These are phyloP conservation scores for Trachymyrmex septentrionalis DNA, from an alignment of 1,140 invertebrate genomes.

Conservation along the genomic window DNA sequence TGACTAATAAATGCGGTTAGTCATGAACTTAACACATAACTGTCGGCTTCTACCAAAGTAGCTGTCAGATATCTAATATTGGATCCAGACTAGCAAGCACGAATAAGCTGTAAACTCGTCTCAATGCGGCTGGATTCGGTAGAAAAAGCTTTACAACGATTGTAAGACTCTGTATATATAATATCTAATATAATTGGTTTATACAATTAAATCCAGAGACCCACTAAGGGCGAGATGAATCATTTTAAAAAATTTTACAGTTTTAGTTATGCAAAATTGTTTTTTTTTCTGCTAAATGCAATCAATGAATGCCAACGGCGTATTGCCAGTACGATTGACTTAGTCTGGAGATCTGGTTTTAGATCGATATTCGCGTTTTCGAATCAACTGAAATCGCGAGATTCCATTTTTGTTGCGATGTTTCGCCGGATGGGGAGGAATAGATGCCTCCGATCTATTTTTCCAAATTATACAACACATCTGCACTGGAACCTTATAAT, in stretches of 20 bases:
- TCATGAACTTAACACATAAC: conserved; percentile 38
- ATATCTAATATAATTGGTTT: no score
- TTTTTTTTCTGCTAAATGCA: no score
- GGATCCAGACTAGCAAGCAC: not conserved
- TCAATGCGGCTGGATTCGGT: not conserved
- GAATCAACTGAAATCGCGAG: not conserved
- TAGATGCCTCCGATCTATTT: no score
- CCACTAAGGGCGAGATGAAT: no score
- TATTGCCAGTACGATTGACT: not conserved
- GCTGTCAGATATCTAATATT: not conserved
- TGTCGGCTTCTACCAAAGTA: not conserved
- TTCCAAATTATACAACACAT: no score
- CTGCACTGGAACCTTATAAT: no score
- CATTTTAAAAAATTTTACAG: no score
- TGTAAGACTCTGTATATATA: no score
- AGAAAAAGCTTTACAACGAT: no score
- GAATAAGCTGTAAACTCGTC: not conserved
- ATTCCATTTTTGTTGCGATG: not conserved
- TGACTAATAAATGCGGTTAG: conserved; percentile 69
- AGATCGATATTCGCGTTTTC: not conserved
- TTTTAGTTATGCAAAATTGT: no score
- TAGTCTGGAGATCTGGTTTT: not conserved
- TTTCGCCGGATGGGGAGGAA: no score
- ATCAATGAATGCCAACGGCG: not conserved
- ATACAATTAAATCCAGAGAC: no score